Percentiles rank a stretch among this genome's conserved stretches.
These are phyloP conservation scores for Ceryle rudis DNA, from an alignment of 2,797 vertebrate species.

Conservation along the genomic window DNA sequence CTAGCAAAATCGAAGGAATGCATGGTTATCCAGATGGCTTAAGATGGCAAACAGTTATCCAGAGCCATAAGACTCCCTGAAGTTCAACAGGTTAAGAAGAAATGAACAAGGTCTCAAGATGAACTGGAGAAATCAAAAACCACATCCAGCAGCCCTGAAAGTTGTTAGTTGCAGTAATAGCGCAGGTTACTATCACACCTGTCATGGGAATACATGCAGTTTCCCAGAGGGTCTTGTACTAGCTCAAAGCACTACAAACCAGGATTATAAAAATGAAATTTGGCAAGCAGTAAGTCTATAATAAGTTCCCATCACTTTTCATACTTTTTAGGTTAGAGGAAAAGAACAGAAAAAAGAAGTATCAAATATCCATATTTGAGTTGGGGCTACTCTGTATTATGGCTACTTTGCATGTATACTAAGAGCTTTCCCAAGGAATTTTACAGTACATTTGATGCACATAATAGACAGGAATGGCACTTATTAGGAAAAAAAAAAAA, in stretches of 20 bases:
- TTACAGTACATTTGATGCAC: neutral
- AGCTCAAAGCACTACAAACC: neutral
- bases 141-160: neutral
- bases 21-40: neutral
- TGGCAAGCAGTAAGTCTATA: neutral
- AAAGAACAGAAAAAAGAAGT: neutral
- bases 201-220: neutral
- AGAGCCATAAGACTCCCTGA: neutral
- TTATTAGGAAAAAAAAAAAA: neutral
- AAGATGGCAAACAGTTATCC: constrained; percentile 3
- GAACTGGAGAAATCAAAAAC: neutral
- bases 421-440: constrained; percentile 30
- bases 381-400: neutral
- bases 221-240: neutral
- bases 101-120: neutral
- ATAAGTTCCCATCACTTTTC: constrained; percentile 26
- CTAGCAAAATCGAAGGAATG: neutral
- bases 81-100: constrained; percentile 3
- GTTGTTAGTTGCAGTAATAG: neutral
- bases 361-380: neutral
- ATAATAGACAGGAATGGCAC: neutral
- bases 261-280: neutral
- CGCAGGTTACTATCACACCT: constrained; percentile 14
- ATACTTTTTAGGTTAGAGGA: neutral
- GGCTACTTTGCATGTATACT: neutral